phyloP scores from a whole-genome alignment of 2,113 vertebrate genomes.

The Myrmecophaga tridactyla region DNA sequence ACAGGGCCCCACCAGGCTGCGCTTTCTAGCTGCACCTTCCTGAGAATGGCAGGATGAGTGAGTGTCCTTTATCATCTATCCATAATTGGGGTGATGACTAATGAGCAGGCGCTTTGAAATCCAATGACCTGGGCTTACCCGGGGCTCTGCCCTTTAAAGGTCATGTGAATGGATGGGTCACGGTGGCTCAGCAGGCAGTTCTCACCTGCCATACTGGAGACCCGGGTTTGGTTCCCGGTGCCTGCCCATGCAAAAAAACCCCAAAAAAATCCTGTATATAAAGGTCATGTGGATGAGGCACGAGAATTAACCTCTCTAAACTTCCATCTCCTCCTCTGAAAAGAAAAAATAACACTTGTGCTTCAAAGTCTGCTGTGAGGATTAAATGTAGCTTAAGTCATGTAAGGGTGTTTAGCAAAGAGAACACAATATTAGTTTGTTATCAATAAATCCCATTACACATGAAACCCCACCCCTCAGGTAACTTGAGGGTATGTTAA shows the following conservation, averaged over 20 bases:
- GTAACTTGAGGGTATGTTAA: neutral
- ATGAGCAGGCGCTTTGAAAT: neutral
- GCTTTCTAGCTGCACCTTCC: neutral
- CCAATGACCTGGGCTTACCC: neutral
- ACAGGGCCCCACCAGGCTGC: neutral
- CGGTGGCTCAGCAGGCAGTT: too few relatives aligned
- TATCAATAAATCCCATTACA: neutral
- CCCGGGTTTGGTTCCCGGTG: too few relatives aligned
- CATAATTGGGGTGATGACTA: neutral
- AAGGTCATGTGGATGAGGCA: neutral
- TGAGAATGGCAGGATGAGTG: neutral
- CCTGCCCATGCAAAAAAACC: too few relatives aligned
- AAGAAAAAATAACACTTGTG: neutral
- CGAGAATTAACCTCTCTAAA: neutral
- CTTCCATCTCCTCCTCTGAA: neutral
- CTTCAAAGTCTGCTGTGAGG: constrained; percentile 4
- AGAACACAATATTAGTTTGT: neutral
- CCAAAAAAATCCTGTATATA: too few relatives aligned
- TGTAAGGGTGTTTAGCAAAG: neutral
- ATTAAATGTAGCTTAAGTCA: neutral
- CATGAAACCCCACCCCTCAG: neutral
- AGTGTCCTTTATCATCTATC: neutral
- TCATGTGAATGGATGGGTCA: neutral
- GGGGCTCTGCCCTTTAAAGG: neutral
- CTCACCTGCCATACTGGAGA: too few relatives aligned